A percentile compares a stretch with the other conserved stretches of the same genome.
phyloP scores from a whole-genome alignment of 2,113 vertebrate genomes.

The Merops nubicus region DNA sequence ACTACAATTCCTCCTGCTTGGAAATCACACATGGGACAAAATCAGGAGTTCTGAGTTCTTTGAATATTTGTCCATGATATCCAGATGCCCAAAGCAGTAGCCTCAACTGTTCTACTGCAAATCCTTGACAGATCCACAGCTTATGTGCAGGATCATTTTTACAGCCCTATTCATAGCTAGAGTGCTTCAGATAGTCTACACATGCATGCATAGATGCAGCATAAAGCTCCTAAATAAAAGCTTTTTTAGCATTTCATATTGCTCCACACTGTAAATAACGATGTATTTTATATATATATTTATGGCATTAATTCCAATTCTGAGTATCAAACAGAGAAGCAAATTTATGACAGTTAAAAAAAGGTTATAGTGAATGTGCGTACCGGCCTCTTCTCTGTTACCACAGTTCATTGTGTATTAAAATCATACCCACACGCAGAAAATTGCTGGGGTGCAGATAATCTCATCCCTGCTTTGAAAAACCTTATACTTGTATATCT shows the following conservation, averaged over 20 bases:
- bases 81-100: constrained; percentile 47
- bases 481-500: neutral
- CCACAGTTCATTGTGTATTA: neutral
- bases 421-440: neutral
- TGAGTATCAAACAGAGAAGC: neutral
- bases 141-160: neutral
- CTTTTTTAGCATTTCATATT: neutral
- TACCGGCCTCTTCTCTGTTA: neutral
- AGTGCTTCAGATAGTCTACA: neutral
- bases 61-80: neutral
- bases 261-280: neutral
- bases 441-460: neutral
- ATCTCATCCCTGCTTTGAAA: neutral
- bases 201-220: accelerated
- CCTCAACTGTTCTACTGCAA: neutral
- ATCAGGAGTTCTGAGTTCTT: neutral
- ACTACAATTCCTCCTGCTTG: neutral
- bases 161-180: neutral
- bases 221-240: neutral
- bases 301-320: neutral
- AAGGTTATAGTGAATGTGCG: neutral
- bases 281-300: neutral
- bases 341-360: neutral
- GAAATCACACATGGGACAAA: neutral
- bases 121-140: neutral